A percentile compares a stretch with the other conserved stretches of the same genome.
Conservation (phyloP, 2,113 vertebrate genomes). For the Aegithalos caudatus region DNA sequence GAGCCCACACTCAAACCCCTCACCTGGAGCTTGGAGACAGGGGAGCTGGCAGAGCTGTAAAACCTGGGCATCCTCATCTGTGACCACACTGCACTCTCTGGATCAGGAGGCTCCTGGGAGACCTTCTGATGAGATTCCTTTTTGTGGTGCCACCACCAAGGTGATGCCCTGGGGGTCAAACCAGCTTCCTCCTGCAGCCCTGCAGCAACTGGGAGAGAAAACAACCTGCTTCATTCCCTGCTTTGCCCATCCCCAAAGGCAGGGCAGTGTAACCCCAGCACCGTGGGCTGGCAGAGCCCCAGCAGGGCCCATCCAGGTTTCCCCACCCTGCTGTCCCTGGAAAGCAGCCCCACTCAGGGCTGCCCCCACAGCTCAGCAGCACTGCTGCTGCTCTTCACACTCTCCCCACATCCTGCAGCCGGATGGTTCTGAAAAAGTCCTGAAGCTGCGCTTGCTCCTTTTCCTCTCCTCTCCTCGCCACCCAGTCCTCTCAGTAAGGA, state of each 20-base stretch:
- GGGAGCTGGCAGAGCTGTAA: background rate
- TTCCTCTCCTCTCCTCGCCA: background rate
- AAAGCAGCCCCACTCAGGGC: background rate
- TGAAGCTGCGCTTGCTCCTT: background rate
- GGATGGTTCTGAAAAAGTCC: background rate
- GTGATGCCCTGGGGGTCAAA: background rate
- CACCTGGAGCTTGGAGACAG: background rate
- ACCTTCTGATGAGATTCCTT: background rate
- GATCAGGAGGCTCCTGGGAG: background rate
- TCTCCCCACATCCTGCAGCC: constrained; percentile 7
- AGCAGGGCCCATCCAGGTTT: rapidly evolving
- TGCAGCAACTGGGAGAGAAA: background rate
- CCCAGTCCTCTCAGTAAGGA: background rate
- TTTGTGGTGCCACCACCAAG: background rate
- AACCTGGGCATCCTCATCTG: background rate
- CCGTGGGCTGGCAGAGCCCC: background rate
- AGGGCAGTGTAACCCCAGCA: background rate
- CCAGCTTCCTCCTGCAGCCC: background rate
- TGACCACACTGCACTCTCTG: rapidly evolving
- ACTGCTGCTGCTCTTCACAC: background rate
- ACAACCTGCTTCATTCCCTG: background rate
- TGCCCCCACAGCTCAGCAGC: background rate
- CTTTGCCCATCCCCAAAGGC: background rate
- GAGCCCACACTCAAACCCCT: background rate
- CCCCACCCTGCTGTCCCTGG: rapidly evolving